These are phyloP conservation scores for Intellagama lesueurii DNA, from an alignment of 2,797 vertebrate genomes.

Conservation along the genomic window DNA sequence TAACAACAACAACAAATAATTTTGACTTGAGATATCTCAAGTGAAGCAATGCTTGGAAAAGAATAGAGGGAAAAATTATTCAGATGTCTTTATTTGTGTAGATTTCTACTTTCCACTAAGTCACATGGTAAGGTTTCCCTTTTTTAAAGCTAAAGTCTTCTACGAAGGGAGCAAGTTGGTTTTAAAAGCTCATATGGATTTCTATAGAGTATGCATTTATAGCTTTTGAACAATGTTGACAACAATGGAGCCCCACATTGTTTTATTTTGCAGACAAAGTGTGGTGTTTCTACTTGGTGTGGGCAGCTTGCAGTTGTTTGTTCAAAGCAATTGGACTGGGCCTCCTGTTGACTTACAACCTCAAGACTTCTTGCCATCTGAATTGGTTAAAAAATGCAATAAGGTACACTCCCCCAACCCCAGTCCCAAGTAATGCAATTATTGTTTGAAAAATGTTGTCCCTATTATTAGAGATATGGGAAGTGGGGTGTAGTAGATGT, in stretches of 20 bases:
- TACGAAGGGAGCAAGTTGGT: background rate
- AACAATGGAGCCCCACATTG: conserved; percentile 40
- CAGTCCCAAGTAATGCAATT: background rate
- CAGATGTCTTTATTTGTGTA: background rate
- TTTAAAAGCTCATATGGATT: background rate
- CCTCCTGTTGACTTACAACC: conserved; percentile 82
- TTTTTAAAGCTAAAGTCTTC: background rate
- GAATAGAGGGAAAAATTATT: background rate
- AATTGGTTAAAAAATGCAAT: conserved; percentile 76
- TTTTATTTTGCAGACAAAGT: conserved; percentile 80
- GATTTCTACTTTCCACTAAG: background rate
- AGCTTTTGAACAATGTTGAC: background rate
- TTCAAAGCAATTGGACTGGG: conserved; percentile 96
- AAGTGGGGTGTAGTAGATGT: background rate
- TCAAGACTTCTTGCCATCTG: conserved; percentile 83
- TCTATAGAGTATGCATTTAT: background rate
- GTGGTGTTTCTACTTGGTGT: conserved; percentile 87
- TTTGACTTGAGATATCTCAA: no score
- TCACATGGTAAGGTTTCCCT: background rate
- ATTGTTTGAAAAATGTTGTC: background rate
- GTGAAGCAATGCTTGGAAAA: background rate
- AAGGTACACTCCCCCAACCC: conserved; percentile 79
- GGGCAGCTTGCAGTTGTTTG: conserved; percentile 90
- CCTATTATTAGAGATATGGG: background rate
- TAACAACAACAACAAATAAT: no score